Percentiles rank a stretch among this genome's conserved stretches.
phyloP scores from a whole-genome alignment of 1,140 invertebrate genomes.

The Gryllus bimaculatus region DNA sequence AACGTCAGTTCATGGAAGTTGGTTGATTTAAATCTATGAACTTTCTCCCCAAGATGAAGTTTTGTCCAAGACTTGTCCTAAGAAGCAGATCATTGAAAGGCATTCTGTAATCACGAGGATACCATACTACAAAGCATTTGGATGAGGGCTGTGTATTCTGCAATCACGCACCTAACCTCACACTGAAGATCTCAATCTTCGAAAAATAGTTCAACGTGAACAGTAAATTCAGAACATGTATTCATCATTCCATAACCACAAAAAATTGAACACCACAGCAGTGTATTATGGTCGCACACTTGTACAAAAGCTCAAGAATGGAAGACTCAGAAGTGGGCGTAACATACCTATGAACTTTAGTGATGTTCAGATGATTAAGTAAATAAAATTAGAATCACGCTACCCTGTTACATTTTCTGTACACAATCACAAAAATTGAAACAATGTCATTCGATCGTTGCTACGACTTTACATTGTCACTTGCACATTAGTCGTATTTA shows the following conservation, averaged over 20 bases:
- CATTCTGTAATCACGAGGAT: too few relatives aligned
- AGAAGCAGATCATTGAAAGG: too few relatives aligned
- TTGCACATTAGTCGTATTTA: too few relatives aligned
- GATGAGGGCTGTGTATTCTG: too few relatives aligned
- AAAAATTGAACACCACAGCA: not conserved
- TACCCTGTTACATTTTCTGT: not conserved
- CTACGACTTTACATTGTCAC: not conserved
- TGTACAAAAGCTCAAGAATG: not conserved
- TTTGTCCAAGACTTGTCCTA: too few relatives aligned
- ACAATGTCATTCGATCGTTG: not conserved
- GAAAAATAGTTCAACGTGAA: not conserved
- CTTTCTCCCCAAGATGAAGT: too few relatives aligned
- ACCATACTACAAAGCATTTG: too few relatives aligned
- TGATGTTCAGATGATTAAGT: not conserved
- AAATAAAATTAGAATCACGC: not conserved
- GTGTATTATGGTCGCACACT: not conserved
- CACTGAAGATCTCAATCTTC: too few relatives aligned
- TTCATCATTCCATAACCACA: not conserved
- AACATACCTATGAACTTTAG: not conserved
- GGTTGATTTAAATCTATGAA: too few relatives aligned
- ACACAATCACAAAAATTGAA: not conserved
- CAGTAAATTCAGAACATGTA: not conserved
- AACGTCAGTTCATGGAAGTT: too few relatives aligned
- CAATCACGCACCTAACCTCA: too few relatives aligned
- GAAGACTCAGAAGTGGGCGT: not conserved